Evolutionary conservation across 2,888 invertebrate genomes (phyloP).

Genomic region (Xylota sylvarum): DNA sequence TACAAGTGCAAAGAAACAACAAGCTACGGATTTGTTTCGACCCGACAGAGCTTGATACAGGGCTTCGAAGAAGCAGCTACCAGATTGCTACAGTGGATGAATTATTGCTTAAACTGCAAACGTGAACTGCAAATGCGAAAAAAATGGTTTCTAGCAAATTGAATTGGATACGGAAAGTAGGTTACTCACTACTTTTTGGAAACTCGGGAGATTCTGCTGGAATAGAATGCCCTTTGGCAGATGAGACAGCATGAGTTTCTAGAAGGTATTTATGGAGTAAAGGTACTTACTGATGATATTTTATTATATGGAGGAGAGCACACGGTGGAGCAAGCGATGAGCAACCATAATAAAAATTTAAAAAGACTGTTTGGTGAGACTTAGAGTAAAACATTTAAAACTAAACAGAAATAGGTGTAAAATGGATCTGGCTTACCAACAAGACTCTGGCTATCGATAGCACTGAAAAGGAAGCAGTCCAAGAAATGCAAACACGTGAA

Average conservation of each 20-base stretch:
- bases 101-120: constrained; percentile 12
- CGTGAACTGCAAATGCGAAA: too few relatives aligned
- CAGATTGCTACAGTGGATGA: constrained; percentile 38
- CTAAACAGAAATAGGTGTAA: background rate
- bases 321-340: constrained; percentile 1
- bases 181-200: constrained; percentile 79
- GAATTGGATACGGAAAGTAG: too few relatives aligned
- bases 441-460: background rate
- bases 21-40: constrained; percentile 48
- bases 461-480: background rate
- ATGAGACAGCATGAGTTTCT: background rate
- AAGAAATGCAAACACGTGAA: constrained; percentile 11
- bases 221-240: too few relatives aligned
- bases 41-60: constrained; percentile 40
- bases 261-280: constrained; percentile 38
- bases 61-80: constrained; percentile 32
- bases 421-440: background rate
- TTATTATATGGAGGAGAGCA: constrained; percentile 8
- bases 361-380: background rate
- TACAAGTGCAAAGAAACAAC: constrained; percentile 42
- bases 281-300: constrained; percentile 5
- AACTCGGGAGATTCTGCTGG: constrained; percentile 63
- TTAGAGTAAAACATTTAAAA: background rate
- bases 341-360: constrained; percentile 15
- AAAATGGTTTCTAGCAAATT: too few relatives aligned